Percentiles rank a stretch among this genome's conserved stretches.
These are phyloP conservation scores for Anhinga rufa DNA, from an alignment of 2,113 vertebrate genomes.

Conservation along the genomic window DNA sequence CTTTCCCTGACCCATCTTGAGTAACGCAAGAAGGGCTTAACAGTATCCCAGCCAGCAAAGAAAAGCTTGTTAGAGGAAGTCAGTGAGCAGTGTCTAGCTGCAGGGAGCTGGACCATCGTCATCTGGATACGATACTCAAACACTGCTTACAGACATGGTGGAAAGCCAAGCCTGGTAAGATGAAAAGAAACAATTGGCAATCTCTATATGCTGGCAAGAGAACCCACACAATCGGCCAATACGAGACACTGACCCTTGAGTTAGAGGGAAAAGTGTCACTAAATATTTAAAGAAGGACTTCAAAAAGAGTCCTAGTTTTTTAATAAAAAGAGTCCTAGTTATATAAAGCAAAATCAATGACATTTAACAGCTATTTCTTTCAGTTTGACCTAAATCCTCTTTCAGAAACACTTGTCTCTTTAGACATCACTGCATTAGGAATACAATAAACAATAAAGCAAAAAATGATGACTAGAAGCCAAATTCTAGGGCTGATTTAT, in stretches of 20 bases:
- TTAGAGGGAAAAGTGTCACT: not conserved
- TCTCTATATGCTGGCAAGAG: not conserved
- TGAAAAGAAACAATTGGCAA: not conserved
- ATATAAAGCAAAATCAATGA: not conserved
- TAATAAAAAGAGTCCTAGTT: not conserved
- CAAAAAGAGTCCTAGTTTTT: not conserved
- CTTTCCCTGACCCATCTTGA: not conserved
- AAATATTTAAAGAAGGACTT: constrained; percentile 39
- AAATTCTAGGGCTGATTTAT: not conserved
- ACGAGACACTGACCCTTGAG: not conserved
- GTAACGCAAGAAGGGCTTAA: not conserved
- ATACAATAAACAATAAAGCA: not conserved
- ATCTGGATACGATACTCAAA: not conserved
- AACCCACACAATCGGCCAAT: not conserved
- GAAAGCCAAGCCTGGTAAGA: not conserved
- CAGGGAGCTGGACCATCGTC: not conserved
- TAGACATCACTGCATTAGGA: not conserved
- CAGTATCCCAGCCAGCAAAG: not conserved
- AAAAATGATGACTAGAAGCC: not conserved
- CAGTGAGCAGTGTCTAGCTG: not conserved
- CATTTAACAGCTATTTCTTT: not conserved
- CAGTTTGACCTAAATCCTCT: not conserved
- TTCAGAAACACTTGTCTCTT: not conserved
- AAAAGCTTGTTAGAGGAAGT: not conserved
- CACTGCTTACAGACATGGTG: not conserved